Evolutionary conservation across 2,113 vertebrate species (phyloP).

Genomic region (Anoura caudifer): DNA sequence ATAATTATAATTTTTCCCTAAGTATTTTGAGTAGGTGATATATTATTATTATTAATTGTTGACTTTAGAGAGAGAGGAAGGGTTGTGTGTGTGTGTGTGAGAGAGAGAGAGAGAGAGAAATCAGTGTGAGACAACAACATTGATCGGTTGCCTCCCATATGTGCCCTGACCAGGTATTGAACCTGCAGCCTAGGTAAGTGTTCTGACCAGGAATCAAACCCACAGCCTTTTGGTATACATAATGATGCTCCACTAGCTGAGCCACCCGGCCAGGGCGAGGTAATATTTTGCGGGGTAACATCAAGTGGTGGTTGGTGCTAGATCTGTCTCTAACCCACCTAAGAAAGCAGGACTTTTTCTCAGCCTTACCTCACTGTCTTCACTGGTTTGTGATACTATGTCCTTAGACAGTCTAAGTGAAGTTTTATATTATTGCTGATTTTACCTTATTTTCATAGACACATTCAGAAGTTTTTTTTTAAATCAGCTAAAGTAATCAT

Average conservation of each 20-base stretch:
- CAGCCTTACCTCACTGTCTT: neutral
- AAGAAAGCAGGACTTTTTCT: neutral
- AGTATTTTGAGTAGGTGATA: neutral
- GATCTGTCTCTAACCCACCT: neutral
- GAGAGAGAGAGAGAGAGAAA: too few species aligned
- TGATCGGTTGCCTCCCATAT: too few species aligned
- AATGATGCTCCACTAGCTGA: too few species aligned
- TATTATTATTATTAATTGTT: neutral
- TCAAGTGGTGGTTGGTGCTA: neutral
- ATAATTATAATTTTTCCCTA: neutral
- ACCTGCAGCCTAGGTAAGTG: too few species aligned
- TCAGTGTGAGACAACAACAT: too few species aligned
- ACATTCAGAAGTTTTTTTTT: neutral
- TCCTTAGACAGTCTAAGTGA: neutral
- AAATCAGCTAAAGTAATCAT: neutral
- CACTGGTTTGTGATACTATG: neutral
- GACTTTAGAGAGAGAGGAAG: too few species aligned
- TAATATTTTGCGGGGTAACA: neutral
- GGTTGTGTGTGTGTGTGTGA: too few species aligned
- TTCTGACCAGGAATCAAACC: too few species aligned
- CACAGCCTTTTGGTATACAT: neutral
- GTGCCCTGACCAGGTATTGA: too few species aligned
- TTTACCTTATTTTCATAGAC: neutral
- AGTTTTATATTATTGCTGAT: neutral
- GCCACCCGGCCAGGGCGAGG: too few species aligned